Evolutionary conservation across 1,140 invertebrate species (phyloP), one percentile per base, ranked within the genome.

Genomic region (Mactra quadrangularis): DNA sequence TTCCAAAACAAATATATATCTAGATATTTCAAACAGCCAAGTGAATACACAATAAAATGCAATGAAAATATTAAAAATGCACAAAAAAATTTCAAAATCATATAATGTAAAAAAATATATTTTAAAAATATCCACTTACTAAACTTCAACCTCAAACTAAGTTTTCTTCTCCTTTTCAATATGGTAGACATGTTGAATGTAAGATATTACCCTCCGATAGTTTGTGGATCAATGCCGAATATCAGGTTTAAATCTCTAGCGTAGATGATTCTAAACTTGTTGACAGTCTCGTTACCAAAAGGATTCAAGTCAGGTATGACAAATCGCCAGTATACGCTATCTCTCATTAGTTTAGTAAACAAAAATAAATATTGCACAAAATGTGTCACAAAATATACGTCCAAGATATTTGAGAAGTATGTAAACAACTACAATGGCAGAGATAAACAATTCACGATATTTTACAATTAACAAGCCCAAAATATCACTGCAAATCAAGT

Each of bases 61-160:
- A n/a, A n/a, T n/a, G n/a, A n/a, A n/a, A n/a, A n/a, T n/a, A n/a
- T n/a, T n/a, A n/a, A n/a, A n/a, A n/a, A n/a, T n/a, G n/a, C n/a
- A n/a, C n/a, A n/a, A n/a, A n/a, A n/a, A n/a, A n/a, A n/a, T n/a
- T n/a, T n/a, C n/a, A n/a, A n/a, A n/a, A n/a, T n/a, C n/a, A n/a
- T n/a, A n/a, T n/a, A n/a, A n/a, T n/a, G n/a, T n/a, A n/a, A n/a
- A n/a, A n/a, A n/a, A n/a, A n/a, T n/a, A n/a, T n/a, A n/a, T n/a
- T n/a, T n/a, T n/a, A n/a, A 64, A 33, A 25, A 27, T 1, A 64
- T n/a, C 1, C 27, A 88, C 88, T 89, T 68, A 89, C 87, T 86
- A 22, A 89, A 88, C 50, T 82, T 87, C 45, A 89, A 66, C 7
- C 88, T 78, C 29, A 89, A 66, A 66, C 88, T 89, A 50, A 89